Evolutionary conservation across 2,113 vertebrate genomes (phyloP).

Genomic region (Corydoras sp.): DNA sequence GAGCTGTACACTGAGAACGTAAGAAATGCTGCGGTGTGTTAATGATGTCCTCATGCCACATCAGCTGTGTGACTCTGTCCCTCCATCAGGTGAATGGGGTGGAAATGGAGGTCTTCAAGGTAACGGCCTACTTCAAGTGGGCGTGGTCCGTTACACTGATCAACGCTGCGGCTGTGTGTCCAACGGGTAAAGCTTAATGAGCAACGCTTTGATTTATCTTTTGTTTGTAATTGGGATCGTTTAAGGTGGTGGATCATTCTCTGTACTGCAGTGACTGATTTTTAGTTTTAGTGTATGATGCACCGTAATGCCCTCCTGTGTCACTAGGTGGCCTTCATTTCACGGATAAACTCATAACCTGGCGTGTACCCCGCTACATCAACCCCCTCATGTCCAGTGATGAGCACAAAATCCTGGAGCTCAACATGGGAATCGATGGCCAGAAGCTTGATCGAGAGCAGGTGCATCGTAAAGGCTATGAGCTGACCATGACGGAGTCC

Average conservation of each 20-base stretch:
- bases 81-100: slow-evolving; percentile 62
- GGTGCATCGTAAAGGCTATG: slow-evolving; percentile 58
- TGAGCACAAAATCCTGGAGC: slow-evolving; percentile 48
- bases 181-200: slow-evolving; percentile 15
- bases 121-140: slow-evolving; percentile 65
- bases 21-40: slow-evolving; percentile 21
- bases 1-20: slow-evolving; percentile 60
- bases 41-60: too few relatives aligned
- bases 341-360: slow-evolving; percentile 56
- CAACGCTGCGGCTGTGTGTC: slow-evolving; percentile 56
- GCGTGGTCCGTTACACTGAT: slow-evolving; percentile 54
- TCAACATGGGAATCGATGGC: slow-evolving; percentile 69
- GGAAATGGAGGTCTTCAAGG: slow-evolving; percentile 67
- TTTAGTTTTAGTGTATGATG: too few relatives aligned
- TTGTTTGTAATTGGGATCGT: too few relatives aligned
- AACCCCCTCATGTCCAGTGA: slow-evolving; percentile 51
- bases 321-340: slow-evolving; percentile 64
- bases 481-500: slow-evolving; percentile 46
- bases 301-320: background rate
- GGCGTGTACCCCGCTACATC: slow-evolving; percentile 69
- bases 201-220: too few relatives aligned
- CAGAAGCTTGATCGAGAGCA: slow-evolving; percentile 50
- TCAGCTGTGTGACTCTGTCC: background rate
- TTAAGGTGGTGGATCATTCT: too few relatives aligned
- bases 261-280: too few relatives aligned